Conservation (phyloP, 2,113 vertebrate genomes). For the Regulus satrapa region DNA sequence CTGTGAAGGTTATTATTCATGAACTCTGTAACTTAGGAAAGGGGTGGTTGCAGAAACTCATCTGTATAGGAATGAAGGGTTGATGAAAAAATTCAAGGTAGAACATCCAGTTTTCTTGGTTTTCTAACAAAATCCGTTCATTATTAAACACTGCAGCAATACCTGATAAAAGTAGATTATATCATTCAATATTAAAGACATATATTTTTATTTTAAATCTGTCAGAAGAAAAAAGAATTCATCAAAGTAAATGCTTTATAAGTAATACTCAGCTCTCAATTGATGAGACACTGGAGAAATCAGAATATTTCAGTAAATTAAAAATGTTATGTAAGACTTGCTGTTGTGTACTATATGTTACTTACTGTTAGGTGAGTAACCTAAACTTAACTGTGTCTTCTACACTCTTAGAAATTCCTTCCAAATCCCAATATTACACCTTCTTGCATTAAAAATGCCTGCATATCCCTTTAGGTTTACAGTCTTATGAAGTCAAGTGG, state of each 20-base stretch:
- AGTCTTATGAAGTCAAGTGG: background rate
- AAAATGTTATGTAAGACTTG: no score
- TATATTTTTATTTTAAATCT: background rate
- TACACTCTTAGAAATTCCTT: background rate
- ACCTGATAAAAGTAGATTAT: conserved; percentile 13
- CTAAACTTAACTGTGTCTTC: background rate
- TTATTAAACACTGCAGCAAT: conserved; percentile 37
- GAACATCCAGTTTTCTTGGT: background rate
- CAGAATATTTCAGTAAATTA: background rate
- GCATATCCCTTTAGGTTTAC: background rate
- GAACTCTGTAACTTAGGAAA: background rate
- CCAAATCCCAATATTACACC: background rate
- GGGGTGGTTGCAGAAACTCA: background rate
- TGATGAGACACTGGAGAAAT: background rate
- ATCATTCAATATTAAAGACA: background rate
- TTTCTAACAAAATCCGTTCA: background rate
- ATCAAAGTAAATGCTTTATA: background rate
- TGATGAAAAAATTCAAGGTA: conserved; percentile 18
- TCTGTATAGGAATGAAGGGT: background rate
- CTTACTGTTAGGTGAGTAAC: no score
- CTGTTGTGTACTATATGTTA: no score
- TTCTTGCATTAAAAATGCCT: background rate
- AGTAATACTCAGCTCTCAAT: background rate
- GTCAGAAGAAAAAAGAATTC: background rate
- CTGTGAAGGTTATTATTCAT: background rate